phyloP scores from a whole-genome alignment of 2,797 vertebrate genomes.

The Cossypha heuglini region DNA sequence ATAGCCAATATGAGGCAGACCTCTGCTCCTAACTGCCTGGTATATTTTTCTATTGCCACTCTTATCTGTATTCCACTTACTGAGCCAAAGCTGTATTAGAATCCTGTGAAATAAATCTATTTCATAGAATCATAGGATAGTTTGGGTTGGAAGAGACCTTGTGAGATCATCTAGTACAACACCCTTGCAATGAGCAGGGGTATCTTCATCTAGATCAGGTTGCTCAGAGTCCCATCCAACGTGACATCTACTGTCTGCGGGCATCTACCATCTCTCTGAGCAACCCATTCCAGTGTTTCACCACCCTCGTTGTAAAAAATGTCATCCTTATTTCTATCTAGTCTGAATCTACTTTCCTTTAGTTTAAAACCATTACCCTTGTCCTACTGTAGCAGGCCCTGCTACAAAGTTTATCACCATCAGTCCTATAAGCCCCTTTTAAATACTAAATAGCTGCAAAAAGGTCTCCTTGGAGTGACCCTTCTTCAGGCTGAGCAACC shows the following conservation, averaged over 20 bases:
- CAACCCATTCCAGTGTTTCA: not conserved
- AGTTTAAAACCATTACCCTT: not conserved
- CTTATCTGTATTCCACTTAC: not conserved
- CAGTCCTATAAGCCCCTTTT: not conserved
- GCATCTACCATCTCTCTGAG: not conserved
- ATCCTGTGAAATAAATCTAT: not conserved
- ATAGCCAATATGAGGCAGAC: not conserved
- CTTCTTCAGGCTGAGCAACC: not conserved
- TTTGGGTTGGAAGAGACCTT: not conserved
- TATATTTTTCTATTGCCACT: not conserved
- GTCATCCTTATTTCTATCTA: not conserved
- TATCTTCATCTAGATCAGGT: not conserved
- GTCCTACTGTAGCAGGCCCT: not conserved
- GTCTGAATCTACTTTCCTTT: not conserved
- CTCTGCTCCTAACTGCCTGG: not conserved
- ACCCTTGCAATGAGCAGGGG: not conserved
- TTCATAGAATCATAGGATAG: not conserved
- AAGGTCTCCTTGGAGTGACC: not conserved
- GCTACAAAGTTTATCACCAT: not conserved
- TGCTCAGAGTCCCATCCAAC: not conserved
- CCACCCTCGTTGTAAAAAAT: not conserved
- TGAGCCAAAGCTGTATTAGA: not conserved
- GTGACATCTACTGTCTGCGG: no score
- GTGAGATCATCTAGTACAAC: not conserved
- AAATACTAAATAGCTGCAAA: not conserved